These are phyloP conservation scores for Proctacanthus coquilletti DNA, from an alignment of 1,140 invertebrate genomes.

Conservation along the genomic window DNA sequence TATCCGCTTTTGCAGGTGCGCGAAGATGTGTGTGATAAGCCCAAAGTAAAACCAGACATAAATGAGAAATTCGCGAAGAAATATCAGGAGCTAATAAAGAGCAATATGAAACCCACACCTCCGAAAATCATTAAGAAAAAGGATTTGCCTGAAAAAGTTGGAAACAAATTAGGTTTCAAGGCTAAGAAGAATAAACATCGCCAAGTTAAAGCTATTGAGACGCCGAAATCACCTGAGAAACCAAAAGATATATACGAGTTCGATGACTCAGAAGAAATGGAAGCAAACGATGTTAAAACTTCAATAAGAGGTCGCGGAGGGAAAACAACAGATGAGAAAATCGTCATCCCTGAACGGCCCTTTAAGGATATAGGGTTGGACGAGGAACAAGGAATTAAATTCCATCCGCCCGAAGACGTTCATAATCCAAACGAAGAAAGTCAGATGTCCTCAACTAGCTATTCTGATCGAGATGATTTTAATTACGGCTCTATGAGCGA, in stretches of 20 bases:
- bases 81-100: neutral
- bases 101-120: slow-evolving; percentile 16
- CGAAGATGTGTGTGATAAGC: neutral
- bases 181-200: slow-evolving; percentile 15
- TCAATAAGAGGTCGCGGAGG: slow-evolving; percentile 8
- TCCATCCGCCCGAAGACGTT: slow-evolving; percentile 23
- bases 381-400: slow-evolving; percentile 23
- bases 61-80: slow-evolving; percentile 2
- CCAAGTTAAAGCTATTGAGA: slow-evolving; percentile 2
- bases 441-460: slow-evolving; percentile 24
- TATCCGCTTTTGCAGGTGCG: neutral
- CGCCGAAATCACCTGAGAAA: slow-evolving; percentile 15
- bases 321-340: slow-evolving; percentile 8
- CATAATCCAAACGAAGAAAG: slow-evolving; percentile 18
- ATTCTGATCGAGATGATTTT: slow-evolving; percentile 28
- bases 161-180: slow-evolving; percentile 19
- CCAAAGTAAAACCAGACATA: neutral
- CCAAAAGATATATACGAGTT: slow-evolving; percentile 32
- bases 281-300: too few relatives aligned
- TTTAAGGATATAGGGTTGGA: slow-evolving; percentile 27
- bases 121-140: slow-evolving; percentile 11
- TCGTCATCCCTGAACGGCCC: slow-evolving; percentile 24
- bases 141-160: slow-evolving; percentile 13
- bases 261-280: slow-evolving; percentile 27
- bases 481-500: slow-evolving; percentile 24